These are phyloP conservation scores for Oriolus oriolus DNA, from an alignment of 2,113 vertebrate genomes.

Conservation along the genomic window DNA sequence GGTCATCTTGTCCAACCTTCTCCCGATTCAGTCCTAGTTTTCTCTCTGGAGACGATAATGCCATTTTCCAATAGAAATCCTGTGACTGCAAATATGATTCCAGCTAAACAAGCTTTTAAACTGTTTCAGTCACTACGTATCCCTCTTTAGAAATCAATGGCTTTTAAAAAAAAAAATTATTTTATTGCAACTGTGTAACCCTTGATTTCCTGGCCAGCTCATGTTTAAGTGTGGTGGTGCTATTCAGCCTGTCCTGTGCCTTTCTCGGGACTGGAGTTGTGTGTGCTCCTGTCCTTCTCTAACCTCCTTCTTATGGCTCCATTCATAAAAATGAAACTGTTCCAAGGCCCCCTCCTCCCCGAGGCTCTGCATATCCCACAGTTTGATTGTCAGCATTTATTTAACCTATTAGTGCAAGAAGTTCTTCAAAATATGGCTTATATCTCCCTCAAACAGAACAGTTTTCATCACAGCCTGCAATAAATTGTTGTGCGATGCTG, in stretches of 20 bases:
- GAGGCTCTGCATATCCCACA: neutral
- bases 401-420: neutral
- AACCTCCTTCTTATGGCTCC: neutral
- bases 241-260: neutral
- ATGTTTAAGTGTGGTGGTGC: neutral
- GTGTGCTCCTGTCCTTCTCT: neutral
- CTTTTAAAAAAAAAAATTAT: neutral
- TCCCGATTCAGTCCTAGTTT: neutral
- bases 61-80: conserved; percentile 17
- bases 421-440: neutral
- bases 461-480: neutral
- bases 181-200: neutral
- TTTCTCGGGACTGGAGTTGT: accelerated
- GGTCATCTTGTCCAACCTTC: neutral
- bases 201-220: neutral
- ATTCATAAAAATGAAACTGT: conserved; percentile 7
- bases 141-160: neutral
- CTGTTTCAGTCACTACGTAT: neutral
- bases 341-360: neutral
- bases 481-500: neutral
- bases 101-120: conserved; percentile 37
- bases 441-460: neutral
- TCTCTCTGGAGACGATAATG: neutral
- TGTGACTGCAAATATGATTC: neutral
- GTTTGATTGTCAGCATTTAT: neutral